These are phyloP conservation scores for Phylloscopus whistleri DNA, from an alignment of 2,113 vertebrate genomes.

Conservation along the genomic window DNA sequence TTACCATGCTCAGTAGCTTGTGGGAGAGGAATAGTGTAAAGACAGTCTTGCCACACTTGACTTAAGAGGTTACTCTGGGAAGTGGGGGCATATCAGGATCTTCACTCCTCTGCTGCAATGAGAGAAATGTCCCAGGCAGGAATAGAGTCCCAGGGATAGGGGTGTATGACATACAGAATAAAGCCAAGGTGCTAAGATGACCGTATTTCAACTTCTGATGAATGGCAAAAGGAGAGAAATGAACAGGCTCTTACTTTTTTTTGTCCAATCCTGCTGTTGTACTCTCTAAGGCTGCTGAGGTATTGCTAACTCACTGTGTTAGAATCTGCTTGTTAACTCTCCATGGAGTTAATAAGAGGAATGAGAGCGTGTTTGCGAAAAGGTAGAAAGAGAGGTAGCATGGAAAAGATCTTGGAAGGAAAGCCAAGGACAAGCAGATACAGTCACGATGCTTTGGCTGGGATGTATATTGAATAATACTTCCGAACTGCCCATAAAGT, in stretches of 20 bases:
- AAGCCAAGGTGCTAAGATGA: neutral
- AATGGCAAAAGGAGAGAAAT: neutral
- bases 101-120: neutral
- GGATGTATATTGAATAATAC: neutral
- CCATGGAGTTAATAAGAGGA: neutral
- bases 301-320: neutral
- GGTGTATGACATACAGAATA: neutral
- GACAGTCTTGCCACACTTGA: neutral
- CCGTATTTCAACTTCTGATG: neutral
- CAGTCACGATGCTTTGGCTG: constrained; percentile 1
- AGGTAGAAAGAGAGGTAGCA: neutral
- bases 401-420: neutral
- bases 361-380: neutral
- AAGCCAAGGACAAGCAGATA: constrained; percentile 33
- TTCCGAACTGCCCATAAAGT: neutral
- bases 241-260: neutral
- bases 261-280: neutral
- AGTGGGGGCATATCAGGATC: neutral
- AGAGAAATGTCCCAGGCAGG: neutral
- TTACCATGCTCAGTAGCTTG: neutral
- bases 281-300: neutral
- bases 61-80: neutral
- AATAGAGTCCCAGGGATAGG: neutral
- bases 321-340: neutral
- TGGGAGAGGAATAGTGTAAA: neutral